These are phyloP conservation scores for Poecilia wingei DNA, from an alignment of 2,797 vertebrate species.

Conservation along the genomic window DNA sequence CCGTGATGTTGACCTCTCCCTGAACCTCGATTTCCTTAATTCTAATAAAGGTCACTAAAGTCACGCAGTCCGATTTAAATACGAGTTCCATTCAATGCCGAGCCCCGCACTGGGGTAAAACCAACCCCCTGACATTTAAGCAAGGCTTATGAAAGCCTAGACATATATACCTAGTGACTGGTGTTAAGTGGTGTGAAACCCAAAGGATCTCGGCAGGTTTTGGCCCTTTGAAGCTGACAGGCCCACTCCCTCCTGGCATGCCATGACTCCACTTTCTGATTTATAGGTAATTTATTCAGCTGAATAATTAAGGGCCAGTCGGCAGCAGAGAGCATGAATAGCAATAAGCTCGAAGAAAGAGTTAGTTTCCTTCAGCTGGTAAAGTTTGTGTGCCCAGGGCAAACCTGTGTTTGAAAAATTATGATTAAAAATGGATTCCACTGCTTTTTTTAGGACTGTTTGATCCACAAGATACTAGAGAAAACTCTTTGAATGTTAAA, in stretches of 20 bases:
- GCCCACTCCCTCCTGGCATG: slow-evolving; percentile 73
- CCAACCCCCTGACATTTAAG: slow-evolving; percentile 69
- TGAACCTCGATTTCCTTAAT: slow-evolving; percentile 67
- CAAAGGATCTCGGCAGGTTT: slow-evolving; percentile 69
- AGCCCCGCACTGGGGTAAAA: slow-evolving; percentile 54
- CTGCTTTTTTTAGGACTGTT: slow-evolving; percentile 34
- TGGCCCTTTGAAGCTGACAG: slow-evolving; percentile 80
- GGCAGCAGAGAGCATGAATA: slow-evolving; percentile 71
- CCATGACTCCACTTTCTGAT: slow-evolving; percentile 73
- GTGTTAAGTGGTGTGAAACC: slow-evolving; percentile 78
- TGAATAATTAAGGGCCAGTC: slow-evolving; percentile 78
- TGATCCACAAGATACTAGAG: slow-evolving; percentile 30
- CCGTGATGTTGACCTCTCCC: slow-evolving; percentile 55
- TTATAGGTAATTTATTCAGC: slow-evolving; percentile 80
- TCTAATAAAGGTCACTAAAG: slow-evolving; percentile 69
- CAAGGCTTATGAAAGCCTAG: slow-evolving; percentile 67
- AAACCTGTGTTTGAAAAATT: slow-evolving; percentile 46
- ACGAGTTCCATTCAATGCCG: slow-evolving; percentile 60
- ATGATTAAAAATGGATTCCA: slow-evolving; percentile 50
- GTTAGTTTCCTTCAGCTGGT: slow-evolving; percentile 55
- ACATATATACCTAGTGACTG: slow-evolving; percentile 75
- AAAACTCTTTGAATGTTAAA: slow-evolving; percentile 10
- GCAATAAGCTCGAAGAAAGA: slow-evolving; percentile 70
- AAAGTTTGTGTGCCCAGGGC: slow-evolving; percentile 55
- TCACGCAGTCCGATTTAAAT: slow-evolving; percentile 70